Evolutionary conservation across 2,888 invertebrate genomes (phyloP).

Genomic region (Cybosia mesomella): DNA sequence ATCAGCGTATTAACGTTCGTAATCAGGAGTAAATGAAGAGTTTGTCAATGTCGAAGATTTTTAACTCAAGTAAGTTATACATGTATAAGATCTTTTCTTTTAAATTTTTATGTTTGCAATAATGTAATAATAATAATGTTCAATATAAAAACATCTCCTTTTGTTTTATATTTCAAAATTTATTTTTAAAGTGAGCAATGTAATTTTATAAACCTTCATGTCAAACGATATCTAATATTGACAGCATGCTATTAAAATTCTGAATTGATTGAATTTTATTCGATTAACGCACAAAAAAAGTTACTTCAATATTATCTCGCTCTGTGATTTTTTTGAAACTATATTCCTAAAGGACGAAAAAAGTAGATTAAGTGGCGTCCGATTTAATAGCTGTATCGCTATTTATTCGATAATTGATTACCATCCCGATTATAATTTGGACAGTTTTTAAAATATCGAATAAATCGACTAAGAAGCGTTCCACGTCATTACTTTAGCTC

Average conservation of each 20-base stretch:
- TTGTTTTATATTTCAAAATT: not conserved
- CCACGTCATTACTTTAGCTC: conserved; percentile 55
- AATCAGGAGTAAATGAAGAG: too few relatives aligned
- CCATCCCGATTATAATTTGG: conserved; percentile 37
- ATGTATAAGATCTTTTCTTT: not conserved
- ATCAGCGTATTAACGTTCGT: too few relatives aligned
- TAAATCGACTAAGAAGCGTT: conserved; percentile 43
- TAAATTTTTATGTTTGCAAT: not conserved
- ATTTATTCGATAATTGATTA: conserved; percentile 33
- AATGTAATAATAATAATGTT: not conserved
- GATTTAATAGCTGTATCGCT: not conserved
- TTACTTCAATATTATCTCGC: not conserved
- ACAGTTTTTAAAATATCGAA: conserved; percentile 35
- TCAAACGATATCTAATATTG: not conserved
- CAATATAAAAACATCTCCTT: not conserved
- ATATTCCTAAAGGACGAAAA: not conserved
- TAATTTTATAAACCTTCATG: not conserved
- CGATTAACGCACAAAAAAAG: not conserved
- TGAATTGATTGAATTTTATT: not conserved
- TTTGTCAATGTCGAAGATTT: not conserved
- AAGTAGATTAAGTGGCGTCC: not conserved
- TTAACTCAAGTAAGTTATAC: not conserved
- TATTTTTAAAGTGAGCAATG: not conserved
- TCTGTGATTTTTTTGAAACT: not conserved
- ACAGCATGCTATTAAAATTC: conserved; percentile 5